These are phyloP conservation scores for Pagrus major DNA, from an alignment of 2,113 vertebrate species.

Conservation along the genomic window DNA sequence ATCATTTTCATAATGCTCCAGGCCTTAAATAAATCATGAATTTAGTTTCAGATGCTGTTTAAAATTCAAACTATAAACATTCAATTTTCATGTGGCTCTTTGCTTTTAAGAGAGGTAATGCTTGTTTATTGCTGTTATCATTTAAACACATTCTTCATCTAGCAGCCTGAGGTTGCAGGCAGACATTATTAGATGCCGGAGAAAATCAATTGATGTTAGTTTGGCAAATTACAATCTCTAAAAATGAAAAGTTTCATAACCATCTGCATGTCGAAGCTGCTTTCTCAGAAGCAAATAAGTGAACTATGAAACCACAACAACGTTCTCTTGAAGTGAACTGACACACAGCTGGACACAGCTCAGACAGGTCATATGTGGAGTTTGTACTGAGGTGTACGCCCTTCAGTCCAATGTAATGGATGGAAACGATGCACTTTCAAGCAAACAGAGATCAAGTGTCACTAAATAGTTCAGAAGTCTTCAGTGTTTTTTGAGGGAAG, in stretches of 20 bases:
- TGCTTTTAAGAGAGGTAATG: background rate
- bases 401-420: constrained; percentile 4
- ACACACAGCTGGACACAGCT: background rate
- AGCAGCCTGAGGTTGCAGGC: background rate
- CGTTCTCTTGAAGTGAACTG: background rate
- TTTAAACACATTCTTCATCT: background rate
- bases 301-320: constrained; percentile 15
- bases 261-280: background rate
- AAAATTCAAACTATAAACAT: background rate
- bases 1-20: background rate
- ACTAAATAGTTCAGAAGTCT: constrained; percentile 9
- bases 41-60: background rate
- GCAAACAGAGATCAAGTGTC: constrained; percentile 5
- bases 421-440: background rate
- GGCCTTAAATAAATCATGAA: background rate
- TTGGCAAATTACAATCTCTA: background rate
- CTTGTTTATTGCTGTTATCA: background rate
- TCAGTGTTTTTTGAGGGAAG: constrained; percentile 8
- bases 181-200: background rate
- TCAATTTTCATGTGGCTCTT: background rate
- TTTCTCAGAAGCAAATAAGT: background rate
- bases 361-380: background rate
- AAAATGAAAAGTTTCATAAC: background rate
- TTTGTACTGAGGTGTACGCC: background rate
- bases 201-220: background rate